These are phyloP conservation scores for Himalopsyche phryganea DNA, from an alignment of 1,140 invertebrate genomes.

Conservation along the genomic window DNA sequence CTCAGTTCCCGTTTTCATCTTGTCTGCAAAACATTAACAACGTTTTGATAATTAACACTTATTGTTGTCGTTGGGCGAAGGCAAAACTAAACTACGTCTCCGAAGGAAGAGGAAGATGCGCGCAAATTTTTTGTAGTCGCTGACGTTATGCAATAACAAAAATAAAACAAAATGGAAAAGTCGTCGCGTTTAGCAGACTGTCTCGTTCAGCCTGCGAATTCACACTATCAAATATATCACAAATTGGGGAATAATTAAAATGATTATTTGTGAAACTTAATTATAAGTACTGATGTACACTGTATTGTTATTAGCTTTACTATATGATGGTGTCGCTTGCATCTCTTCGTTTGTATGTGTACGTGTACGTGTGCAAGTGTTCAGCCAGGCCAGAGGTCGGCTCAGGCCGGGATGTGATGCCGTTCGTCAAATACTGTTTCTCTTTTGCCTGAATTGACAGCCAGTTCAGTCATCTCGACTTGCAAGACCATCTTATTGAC, in stretches of 20 bases:
- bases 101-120: background rate
- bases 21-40: too few relatives aligned
- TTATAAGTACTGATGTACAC: conserved; percentile 32
- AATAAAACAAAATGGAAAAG: background rate
- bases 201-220: background rate
- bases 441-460: too few relatives aligned
- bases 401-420: background rate
- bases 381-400: background rate
- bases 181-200: too few relatives aligned
- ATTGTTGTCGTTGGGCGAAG: too few relatives aligned
- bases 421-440: too few relatives aligned
- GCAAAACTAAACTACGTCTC: too few relatives aligned
- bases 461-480: too few relatives aligned
- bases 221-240: conserved; percentile 6
- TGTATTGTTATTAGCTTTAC: conserved; percentile 35
- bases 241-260: conserved; percentile 25
- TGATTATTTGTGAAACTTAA: conserved; percentile 32
- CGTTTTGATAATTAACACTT: too few relatives aligned
- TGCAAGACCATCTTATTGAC: too few relatives aligned
- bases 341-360: conserved; percentile 29
- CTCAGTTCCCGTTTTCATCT: too few relatives aligned
- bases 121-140: conserved; percentile 7
- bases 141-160: background rate
- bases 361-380: conserved; percentile 27
- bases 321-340: conserved; percentile 31